Conservation (phyloP, 2,113 vertebrate species). For the Varanus komodoensis region DNA sequence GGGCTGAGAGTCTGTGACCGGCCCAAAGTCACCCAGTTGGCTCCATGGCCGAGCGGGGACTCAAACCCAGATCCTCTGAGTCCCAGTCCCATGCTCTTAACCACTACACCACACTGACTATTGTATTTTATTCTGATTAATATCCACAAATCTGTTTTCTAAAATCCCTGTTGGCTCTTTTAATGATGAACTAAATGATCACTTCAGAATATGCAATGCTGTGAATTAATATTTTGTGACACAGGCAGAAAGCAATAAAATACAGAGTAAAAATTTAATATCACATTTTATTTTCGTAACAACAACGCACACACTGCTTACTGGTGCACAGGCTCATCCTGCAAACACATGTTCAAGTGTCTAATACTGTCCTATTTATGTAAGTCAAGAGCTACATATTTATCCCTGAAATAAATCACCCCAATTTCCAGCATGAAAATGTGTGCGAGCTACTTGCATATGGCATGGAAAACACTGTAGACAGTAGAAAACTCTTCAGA, state of each 20-base stretch:
- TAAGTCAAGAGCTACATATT: slow-evolving; percentile 11
- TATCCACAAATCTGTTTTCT: neutral
- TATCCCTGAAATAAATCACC: slow-evolving; percentile 39
- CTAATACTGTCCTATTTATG: slow-evolving; percentile 32
- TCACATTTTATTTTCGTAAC: slow-evolving; percentile 50
- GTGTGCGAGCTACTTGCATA: slow-evolving; percentile 1
- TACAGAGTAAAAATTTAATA: neutral
- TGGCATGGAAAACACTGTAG: slow-evolving; percentile 21
- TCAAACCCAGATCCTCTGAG: too few species aligned
- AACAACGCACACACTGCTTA: slow-evolving; percentile 16
- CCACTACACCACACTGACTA: neutral
- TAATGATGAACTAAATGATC: neutral
- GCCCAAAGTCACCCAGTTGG: too few species aligned
- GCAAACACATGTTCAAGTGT: slow-evolving; percentile 30
- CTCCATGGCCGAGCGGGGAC: too few species aligned
- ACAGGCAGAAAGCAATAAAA: slow-evolving; percentile 7
- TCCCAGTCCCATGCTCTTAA: too few species aligned
- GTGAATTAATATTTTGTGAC: neutral
- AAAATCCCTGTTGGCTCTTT: neutral
- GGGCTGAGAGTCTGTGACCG: too few species aligned
- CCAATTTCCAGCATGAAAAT: slow-evolving; percentile 28
- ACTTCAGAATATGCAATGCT: neutral
- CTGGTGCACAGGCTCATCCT: slow-evolving; percentile 11
- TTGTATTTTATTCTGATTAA: neutral
- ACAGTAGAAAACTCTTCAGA: neutral